Base-by-base conservation (phyloP, 1,140 invertebrate genomes). In the Oncopeltus fasciatus region DNA sequence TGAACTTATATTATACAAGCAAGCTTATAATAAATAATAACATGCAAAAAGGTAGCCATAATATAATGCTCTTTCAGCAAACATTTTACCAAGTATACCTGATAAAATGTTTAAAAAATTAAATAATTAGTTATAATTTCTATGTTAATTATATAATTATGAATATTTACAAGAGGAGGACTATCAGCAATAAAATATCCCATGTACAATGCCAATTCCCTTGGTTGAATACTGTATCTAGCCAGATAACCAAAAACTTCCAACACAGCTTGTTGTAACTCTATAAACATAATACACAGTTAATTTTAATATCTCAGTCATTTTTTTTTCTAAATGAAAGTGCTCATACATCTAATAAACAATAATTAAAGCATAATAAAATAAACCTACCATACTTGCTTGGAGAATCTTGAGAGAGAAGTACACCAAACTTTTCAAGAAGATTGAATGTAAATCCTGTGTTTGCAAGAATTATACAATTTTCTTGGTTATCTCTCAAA, bases 241-340 rank as follows among this genome's bases (percentile, higher is more conserved):
- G 79, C 78, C 51, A 82, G 67, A 27, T 77, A 71, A 16, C 76
- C 76, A 44, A 83, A 77, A 24, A 84, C 73, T 68, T 82, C 78
- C 33, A 83, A 67, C n/a, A 80, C 72, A 44, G 78, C 78, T 38
- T 75, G 72, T 67, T 82, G 80, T 31, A 83, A 69, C 57, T 82
- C 81, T 81, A 68, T 49, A 73, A 74, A 65, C 60, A 66, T 43
- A 24, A 68, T 16, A 44, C 2, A 3, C 2, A 44, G 2, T 38
- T 38, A 38, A 38, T 8, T 11, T 18, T 18, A 21, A 16, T 24
- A 57, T 14, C 9, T 27, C 53, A 28, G 3, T 57, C 14, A 18
- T 24, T 28, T 12, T 57, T 57, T 26, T 18, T 57, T 57, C 21
- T 24, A 26, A 11, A 26, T 24, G 11, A 8, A 57, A 24, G 14